Base-by-base conservation (phyloP, 2,113 vertebrate species). In the Gambusia holbrooki region DNA sequence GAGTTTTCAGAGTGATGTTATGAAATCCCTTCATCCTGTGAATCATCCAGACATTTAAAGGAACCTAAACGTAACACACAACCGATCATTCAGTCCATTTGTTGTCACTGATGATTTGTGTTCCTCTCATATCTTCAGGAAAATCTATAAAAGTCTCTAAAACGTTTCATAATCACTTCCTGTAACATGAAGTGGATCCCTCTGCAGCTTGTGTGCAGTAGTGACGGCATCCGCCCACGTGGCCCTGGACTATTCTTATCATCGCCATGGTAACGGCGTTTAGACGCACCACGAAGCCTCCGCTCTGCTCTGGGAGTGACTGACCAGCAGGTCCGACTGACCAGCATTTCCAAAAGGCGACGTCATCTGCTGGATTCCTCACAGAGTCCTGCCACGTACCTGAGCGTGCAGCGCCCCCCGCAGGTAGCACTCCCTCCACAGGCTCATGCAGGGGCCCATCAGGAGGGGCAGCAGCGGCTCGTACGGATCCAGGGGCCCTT, bases 371-470 rank as follows among this genome's bases (percentile, higher is more conserved):
- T 25, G 29, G 66, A 19, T 3, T 42, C 14, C 14, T 14, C 40
- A 51, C 2, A 51, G 14, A 65, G 4, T 27, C 3, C 1, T 13
- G 5, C 0, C 25, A 71, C 71, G 0, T 89, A 98, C 97, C 97
- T 97, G 96, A 9, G 92, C 87, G 61, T 97, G 95, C 11, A 95
- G 95, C 19, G 94, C 93, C 71, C 95, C 96, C 33, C 97, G 94
- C 76, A 98, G 94, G 93, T 98, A 98, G 86, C 97, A 98, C 62
- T 95, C 95, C 74, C 84, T 95, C 97, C 97, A 99, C 71, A 99
- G 87, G 12, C 88, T 90, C 80, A 98, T 67, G 29, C 95, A 95
- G 71, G 97, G 96, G 37, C 95, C 97, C 4, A 94, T 72, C 0
- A 94, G 93, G 19, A 95, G 91, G 71, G 97, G 97, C 71, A 97